Evolutionary conservation across 2,888 invertebrate genomes (phyloP), one percentile per base, ranked within the genome.

Genomic region (Periphyllus acericola): DNA sequence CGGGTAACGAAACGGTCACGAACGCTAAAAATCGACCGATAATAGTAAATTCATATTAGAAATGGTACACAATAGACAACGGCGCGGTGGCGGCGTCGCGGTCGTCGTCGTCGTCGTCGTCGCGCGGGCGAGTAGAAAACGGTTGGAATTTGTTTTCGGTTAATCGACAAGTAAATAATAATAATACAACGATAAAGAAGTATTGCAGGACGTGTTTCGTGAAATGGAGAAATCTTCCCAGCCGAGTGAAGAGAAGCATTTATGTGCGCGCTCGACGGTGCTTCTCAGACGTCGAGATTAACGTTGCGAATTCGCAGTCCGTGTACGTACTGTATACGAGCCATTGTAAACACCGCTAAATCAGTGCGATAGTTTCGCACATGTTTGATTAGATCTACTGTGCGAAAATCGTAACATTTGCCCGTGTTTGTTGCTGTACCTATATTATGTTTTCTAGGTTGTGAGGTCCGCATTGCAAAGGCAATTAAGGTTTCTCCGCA

Each of bases 1-100:
- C 29, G 46, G 32, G 34, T 32, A 76, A 84, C 32, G 21, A 86
- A 86, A 86, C 86, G 86, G 86, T 86, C 86, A 86, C 86, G 86
- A 80, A 86, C 80, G 79, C 79, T 72, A 71, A 80, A 80, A 79
- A 80, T 72, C 80, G 80, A 72, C 21, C 60, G 55, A 78, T 85
- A 78, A 86, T 80, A 79, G 85, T 78, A 79, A 85, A 85, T 79
- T 71, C 32, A 11, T 71, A 40, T 72, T 71, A 72, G 55, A 86
- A 80, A 80, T 72, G 72, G 72, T 32, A 80, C 55, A 86, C 86
- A 80, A 80, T 86, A 52, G 86, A 55, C 25, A 32, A 19, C 36
- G 52, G 29, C 79, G 66, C 21, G 36, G 36, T 6, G 36, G 36
- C 36, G 6, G 36, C 36, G 36, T 36, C 4, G 36, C 6, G 36